A percentile compares a stretch with the other conserved stretches of the same genome.
Conservation (phyloP, 2,113 vertebrate genomes). For the Rhegmatorhina hoffmannsi region DNA sequence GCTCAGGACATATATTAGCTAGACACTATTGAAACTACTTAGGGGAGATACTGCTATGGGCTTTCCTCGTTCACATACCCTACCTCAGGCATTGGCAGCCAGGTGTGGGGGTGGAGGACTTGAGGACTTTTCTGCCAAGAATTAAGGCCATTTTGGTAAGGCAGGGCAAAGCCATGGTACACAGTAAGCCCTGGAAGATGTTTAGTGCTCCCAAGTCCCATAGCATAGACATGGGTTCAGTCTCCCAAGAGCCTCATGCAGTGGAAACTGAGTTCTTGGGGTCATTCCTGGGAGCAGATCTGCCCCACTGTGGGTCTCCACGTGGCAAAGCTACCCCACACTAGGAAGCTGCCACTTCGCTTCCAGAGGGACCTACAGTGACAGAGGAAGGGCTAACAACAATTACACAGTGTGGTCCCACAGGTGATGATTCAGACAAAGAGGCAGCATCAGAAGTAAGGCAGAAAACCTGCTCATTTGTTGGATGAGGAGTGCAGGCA, state of each 20-base stretch:
- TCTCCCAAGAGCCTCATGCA: background rate
- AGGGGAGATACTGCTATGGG: background rate
- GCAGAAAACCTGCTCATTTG: background rate
- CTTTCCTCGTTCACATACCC: background rate
- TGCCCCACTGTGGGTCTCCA: background rate
- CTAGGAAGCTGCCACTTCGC: background rate
- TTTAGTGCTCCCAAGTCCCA: background rate
- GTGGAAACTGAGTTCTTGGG: background rate
- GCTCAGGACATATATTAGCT: background rate
- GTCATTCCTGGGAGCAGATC: background rate
- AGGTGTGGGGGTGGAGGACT: background rate
- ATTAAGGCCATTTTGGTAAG: background rate
- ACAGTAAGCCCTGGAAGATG: background rate
- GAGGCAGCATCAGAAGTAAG: background rate
- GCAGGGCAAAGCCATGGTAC: background rate
- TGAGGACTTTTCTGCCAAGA: background rate
- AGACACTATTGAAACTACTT: background rate
- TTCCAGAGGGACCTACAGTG: background rate
- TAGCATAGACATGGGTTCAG: rapidly evolving
- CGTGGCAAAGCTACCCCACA: background rate
- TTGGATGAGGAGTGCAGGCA: background rate
- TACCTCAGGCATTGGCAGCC: background rate
- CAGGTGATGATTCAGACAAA: background rate
- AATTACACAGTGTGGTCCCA: background rate
- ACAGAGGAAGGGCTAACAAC: background rate